Base-by-base conservation (phyloP, 2,888 invertebrate species). In the Pycnomerus fuliginosus region DNA sequence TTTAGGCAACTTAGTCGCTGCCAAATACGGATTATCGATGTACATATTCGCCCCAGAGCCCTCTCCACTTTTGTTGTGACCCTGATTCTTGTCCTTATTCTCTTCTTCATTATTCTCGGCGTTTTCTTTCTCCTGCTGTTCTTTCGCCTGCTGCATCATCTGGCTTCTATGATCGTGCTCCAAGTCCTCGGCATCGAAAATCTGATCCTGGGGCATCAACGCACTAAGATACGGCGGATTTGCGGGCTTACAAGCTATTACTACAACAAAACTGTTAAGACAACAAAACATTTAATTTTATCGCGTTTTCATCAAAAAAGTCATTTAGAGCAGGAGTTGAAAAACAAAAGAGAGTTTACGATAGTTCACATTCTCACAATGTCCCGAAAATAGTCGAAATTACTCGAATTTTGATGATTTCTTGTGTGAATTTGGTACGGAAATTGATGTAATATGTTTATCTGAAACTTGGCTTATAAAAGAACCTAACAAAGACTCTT, bases 151-250 rank as follows among this genome's bases (percentile, higher is more conserved):
- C 24, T 68, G 64, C 49, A 59, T 73, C 65, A 56, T 68, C 56
- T 65, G 72, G 53, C 63, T 63, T 69, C 82, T 79, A 55, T 83
- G 83, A 67, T 85, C 84, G 61, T 85, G 84, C 62, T 86, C 85
- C 46, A 86, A 71, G 64, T 90, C 90, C 65, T 93, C 92, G 63
- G 90, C 86, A 65, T 95, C 94, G 70, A 94, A 91, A 22, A 96
- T 89, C 76, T 96, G 94, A 74, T 97, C 96, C 56, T 90, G 90
- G 1, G 95, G 95, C 60, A 95, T 73, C 15, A 96, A 75, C 2
- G 94, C 92, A 47, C 86, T 82, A 25, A 93, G 70, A 67, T 95
- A 95, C 1, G 93, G 83, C 3, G 90, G 89, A 67, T 84, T 85
- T 1, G 74, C 64, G 1, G 91, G 85, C 65, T 90, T 90, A 63